Conservation (phyloP, 1,140 invertebrate genomes). For the Harpegnathos saltator region DNA sequence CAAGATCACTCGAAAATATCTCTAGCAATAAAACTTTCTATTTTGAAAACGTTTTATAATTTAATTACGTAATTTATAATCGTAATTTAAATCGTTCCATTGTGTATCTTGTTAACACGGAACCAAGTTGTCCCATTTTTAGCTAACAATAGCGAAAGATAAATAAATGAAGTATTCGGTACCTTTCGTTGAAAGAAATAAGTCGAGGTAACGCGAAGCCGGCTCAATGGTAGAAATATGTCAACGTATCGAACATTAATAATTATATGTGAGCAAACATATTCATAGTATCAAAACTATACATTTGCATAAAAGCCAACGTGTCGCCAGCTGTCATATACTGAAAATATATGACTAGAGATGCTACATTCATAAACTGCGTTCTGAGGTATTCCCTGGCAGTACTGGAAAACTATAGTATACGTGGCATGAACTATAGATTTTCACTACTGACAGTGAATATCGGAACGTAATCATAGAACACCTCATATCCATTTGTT, state of each 20-base stretch:
- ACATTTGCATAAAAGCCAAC: conserved; percentile 50
- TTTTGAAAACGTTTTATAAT: too few relatives aligned
- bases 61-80: too few relatives aligned
- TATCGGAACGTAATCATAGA: too few relatives aligned
- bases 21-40: neutral
- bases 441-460: too few relatives aligned
- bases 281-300: conserved; percentile 38
- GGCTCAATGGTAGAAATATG: neutral
- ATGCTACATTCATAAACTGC: neutral
- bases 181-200: conserved; percentile 24
- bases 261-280: conserved; percentile 10
- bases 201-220: conserved; percentile 14
- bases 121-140: conserved; percentile 17
- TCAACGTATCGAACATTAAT: conserved; percentile 30
- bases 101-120: neutral
- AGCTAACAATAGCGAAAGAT: conserved; percentile 12
- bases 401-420: too few relatives aligned
- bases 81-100: neutral
- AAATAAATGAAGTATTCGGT: conserved; percentile 35
- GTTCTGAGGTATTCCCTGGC: too few relatives aligned
- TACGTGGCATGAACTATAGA: too few relatives aligned
- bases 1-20: neutral
- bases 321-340: conserved; percentile 51
- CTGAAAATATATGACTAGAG: conserved; percentile 30
- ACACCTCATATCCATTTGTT: too few relatives aligned